Evolutionary conservation across 2,797 vertebrate genomes (phyloP).

Genomic region (Taenioides sp.): DNA sequence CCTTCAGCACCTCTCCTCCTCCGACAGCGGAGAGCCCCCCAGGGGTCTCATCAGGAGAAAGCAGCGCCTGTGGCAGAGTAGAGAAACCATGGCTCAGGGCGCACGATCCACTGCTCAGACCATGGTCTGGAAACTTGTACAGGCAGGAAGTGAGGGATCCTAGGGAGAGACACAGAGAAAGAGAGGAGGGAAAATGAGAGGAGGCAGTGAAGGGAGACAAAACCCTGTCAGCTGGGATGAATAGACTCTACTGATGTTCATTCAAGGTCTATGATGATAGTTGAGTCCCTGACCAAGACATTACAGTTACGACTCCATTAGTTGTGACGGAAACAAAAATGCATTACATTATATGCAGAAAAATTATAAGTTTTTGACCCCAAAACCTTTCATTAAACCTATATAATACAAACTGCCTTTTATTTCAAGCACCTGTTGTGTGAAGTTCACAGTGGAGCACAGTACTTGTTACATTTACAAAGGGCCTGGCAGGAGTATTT

Average conservation of each 20-base stretch:
- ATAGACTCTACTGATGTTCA: background rate
- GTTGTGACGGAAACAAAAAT: no score
- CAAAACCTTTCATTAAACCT: background rate
- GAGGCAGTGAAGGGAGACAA: constrained; percentile 19
- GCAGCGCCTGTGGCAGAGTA: constrained; percentile 85
- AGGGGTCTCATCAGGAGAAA: constrained; percentile 80
- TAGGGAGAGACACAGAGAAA: constrained; percentile 35
- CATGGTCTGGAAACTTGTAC: constrained; percentile 94
- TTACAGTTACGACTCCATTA: background rate
- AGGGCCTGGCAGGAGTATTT: background rate
- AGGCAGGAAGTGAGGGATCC: constrained; percentile 91
- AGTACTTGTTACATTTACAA: background rate
- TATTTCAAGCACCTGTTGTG: background rate
- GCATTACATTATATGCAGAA: no score
- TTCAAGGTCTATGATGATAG: no score
- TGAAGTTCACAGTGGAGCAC: background rate
- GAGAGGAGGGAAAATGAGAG: constrained; percentile 10
- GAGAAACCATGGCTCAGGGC: constrained; percentile 87
- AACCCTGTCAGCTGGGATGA: constrained; percentile 16
- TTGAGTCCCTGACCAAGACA: no score
- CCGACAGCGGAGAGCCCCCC: constrained; percentile 53
- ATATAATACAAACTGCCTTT: background rate
- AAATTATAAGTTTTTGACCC: no score
- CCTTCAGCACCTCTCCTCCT: constrained; percentile 81
- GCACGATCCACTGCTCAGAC: constrained; percentile 82